Conservation (phyloP, 2,797 vertebrate species). For the Neomorphus geoffroyi region DNA sequence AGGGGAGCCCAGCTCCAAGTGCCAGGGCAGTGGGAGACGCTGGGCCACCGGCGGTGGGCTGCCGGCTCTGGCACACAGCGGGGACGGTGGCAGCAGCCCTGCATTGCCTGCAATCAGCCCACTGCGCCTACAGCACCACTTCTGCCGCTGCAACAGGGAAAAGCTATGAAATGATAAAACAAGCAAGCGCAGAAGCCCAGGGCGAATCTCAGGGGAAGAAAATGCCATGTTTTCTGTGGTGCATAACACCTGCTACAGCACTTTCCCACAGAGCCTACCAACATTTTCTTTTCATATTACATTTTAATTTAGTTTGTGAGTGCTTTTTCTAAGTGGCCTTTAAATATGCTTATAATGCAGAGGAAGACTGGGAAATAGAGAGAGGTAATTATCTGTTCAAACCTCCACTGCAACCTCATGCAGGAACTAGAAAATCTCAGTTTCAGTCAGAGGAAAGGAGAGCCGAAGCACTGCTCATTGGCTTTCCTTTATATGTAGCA, state of each 20-base stretch:
- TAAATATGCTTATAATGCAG: slow-evolving; percentile 31
- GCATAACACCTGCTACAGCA: background rate
- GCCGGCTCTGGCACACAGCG: background rate
- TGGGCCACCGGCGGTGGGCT: background rate
- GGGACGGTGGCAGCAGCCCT: background rate
- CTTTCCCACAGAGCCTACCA: background rate
- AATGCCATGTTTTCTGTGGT: rapidly evolving
- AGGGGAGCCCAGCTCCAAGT: background rate
- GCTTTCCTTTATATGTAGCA: background rate
- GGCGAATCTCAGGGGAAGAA: background rate
- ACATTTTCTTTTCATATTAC: background rate
- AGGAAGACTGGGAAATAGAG: background rate
- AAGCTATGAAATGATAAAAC: background rate
- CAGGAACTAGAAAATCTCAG: background rate
- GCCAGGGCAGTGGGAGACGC: background rate
- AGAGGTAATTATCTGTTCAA: slow-evolving; percentile 24
- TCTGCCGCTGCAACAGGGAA: background rate
- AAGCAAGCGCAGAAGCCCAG: background rate
- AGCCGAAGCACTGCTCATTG: background rate
- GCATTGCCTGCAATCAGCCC: rapidly evolving
- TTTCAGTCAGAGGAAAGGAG: background rate
- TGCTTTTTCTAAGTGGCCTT: background rate
- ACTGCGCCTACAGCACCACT: background rate
- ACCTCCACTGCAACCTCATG: background rate
- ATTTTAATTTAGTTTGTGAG: background rate